A percentile compares a stretch with the other conserved stretches of the same genome.
Evolutionary conservation across 2,797 vertebrate species (phyloP).

Genomic region (Psittacula derbiana): DNA sequence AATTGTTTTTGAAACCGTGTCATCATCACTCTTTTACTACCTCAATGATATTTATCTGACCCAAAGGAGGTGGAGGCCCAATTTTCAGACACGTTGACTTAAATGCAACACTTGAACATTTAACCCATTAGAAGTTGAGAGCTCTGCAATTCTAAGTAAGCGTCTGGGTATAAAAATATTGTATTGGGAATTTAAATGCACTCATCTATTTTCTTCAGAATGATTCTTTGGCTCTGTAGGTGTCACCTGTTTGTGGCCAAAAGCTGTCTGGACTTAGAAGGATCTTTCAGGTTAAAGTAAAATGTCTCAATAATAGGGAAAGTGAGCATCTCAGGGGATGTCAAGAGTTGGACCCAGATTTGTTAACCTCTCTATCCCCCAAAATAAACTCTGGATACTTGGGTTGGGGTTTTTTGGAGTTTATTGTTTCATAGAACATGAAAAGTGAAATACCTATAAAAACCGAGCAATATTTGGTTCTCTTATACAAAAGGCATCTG

Average conservation of each 20-base stretch:
- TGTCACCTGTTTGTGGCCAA: not conserved
- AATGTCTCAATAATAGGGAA: not conserved
- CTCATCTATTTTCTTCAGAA: not conserved
- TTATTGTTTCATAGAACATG: not conserved
- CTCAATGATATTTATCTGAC: not conserved
- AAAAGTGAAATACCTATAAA: not conserved
- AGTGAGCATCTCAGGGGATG: not conserved
- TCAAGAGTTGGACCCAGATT: not conserved
- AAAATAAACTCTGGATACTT: not conserved
- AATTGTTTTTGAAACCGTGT: not conserved
- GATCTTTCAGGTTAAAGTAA: not conserved
- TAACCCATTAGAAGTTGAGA: not conserved
- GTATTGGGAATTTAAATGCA: not conserved
- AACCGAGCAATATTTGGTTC: not conserved
- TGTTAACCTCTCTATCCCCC: not conserved
- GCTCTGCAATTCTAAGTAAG: not conserved
- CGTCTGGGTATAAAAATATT: not conserved
- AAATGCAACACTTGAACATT: not conserved
- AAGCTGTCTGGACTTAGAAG: not conserved
- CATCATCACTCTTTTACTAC: not conserved
- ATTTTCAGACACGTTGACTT: not conserved
- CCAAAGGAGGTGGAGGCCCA: not conserved
- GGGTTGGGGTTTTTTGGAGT: not conserved
- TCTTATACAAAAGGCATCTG: not conserved
- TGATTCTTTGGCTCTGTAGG: not conserved